These are phyloP conservation scores for Bimastos eiseni DNA, from an alignment of 2,888 invertebrate species.

Conservation along the genomic window DNA sequence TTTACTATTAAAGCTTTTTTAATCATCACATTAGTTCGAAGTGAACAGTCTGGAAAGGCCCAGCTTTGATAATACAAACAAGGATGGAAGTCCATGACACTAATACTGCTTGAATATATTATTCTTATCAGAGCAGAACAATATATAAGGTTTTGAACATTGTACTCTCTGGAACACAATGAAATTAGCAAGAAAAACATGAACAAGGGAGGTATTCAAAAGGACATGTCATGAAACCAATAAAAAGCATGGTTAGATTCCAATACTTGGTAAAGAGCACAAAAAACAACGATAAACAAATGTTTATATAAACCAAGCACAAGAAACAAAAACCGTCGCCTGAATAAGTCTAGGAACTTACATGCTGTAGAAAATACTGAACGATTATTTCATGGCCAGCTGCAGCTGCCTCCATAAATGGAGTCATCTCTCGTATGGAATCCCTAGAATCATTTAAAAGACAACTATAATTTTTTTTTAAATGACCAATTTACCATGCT, in stretches of 20 bases:
- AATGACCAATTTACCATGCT: background rate
- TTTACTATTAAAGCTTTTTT: no score
- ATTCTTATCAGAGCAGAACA: no score
- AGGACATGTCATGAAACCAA: background rate
- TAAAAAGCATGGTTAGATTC: background rate
- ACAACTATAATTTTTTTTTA: background rate
- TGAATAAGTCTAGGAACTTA: constrained; percentile 44
- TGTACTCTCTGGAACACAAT: background rate
- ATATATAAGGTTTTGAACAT: background rate
- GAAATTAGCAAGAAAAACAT: background rate
- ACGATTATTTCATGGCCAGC: constrained; percentile 63
- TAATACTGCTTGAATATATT: no score
- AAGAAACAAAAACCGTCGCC: background rate
- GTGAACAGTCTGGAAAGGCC: no score
- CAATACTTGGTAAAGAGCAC: background rate
- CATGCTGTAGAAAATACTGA: constrained; percentile 60
- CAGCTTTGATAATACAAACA: no score
- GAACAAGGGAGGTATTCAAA: background rate
- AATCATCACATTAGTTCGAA: no score
- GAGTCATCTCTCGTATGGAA: constrained; percentile 59
- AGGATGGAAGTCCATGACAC: no score
- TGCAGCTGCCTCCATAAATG: constrained; percentile 62
- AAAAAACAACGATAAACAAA: background rate
- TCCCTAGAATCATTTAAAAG: constrained; percentile 53
- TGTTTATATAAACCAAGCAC: background rate